phyloP scores from a whole-genome alignment of 2,888 invertebrate genomes.

The Tribolium freemani region DNA sequence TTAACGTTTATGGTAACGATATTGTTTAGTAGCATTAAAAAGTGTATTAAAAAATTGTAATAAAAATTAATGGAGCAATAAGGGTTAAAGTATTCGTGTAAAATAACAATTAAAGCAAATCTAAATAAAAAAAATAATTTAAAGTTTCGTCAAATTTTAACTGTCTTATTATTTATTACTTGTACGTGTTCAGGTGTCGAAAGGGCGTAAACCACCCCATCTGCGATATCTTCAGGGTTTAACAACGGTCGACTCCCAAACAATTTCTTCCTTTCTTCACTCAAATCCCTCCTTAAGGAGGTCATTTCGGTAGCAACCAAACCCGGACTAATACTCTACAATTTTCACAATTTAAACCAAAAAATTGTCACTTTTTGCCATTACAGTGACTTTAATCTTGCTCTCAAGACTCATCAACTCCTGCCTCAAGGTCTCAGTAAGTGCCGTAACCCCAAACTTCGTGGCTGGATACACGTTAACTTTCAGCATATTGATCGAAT shows the following conservation, averaged over 20 bases:
- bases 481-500: slow-evolving; percentile 49
- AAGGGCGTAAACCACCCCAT: slow-evolving; percentile 41
- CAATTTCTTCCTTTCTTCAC: background rate
- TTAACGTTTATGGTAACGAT: too few relatives aligned
- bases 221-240: background rate
- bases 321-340: slow-evolving; percentile 33
- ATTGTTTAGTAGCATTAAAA: too few relatives aligned
- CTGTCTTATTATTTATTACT: too few relatives aligned
- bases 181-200: slow-evolving; percentile 5
- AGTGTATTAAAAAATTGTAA: too few relatives aligned
- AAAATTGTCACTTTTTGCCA: slow-evolving; percentile 2
- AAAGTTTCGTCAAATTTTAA: too few relatives aligned
- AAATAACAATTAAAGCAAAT: too few relatives aligned
- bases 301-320: slow-evolving; percentile 17
- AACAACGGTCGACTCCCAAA: background rate
- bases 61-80: background rate
- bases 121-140: too few relatives aligned
- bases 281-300: background rate
- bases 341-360: background rate
- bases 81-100: too few relatives aligned
- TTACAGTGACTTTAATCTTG: slow-evolving; percentile 61
- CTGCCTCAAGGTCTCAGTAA: slow-evolving; percentile 63
- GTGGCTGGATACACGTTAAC: slow-evolving; percentile 57
- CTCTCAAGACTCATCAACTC: slow-evolving; percentile 59
- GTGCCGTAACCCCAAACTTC: slow-evolving; percentile 61